phyloP scores from a whole-genome alignment of 1,140 invertebrate species.

The Caligus rogercresseyi region DNA sequence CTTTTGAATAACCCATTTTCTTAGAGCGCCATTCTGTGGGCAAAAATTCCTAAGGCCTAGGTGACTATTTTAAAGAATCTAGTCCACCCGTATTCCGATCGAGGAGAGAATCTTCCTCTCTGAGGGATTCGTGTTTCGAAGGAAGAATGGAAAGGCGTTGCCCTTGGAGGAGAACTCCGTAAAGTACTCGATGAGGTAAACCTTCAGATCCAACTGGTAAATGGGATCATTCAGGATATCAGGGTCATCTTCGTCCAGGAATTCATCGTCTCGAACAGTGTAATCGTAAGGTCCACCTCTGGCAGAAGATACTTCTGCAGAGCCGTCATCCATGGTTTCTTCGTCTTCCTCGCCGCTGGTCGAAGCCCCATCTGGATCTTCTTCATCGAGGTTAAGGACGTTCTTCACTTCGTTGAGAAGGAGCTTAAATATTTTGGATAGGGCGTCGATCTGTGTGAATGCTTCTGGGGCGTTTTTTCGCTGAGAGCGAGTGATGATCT shows the following conservation, averaged over 20 bases:
- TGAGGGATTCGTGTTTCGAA: slow-evolving; percentile 36
- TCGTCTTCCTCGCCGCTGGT: slow-evolving; percentile 25
- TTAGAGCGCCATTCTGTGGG: no score
- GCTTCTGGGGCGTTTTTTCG: slow-evolving; percentile 29
- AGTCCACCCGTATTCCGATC: slow-evolving; percentile 24
- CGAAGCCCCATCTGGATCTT: slow-evolving; percentile 27
- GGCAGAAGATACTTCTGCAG: not conserved
- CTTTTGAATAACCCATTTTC: no score
- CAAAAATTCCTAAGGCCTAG: no score
- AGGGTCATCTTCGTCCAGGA: slow-evolving; percentile 25
- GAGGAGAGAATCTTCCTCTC: slow-evolving; percentile 33
- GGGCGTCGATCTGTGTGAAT: slow-evolving; percentile 38
- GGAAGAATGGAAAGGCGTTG: slow-evolving; percentile 35
- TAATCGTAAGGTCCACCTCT: not conserved
- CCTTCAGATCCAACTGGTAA: slow-evolving; percentile 39
- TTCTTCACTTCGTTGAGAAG: slow-evolving; percentile 36
- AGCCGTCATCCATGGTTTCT: not conserved
- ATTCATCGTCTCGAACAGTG: slow-evolving; percentile 22
- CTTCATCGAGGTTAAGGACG: slow-evolving; percentile 22
- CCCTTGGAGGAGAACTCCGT: slow-evolving; percentile 40
- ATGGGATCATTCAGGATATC: slow-evolving; percentile 37
- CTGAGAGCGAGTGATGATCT: slow-evolving; percentile 34
- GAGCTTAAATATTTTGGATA: slow-evolving; percentile 43
- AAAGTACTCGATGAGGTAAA: slow-evolving; percentile 41
- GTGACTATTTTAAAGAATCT: no score